A percentile compares a stretch with the other conserved stretches of the same genome.
Evolutionary conservation across 2,888 invertebrate species (phyloP).

Genomic region (Orgyia antiqua): DNA sequence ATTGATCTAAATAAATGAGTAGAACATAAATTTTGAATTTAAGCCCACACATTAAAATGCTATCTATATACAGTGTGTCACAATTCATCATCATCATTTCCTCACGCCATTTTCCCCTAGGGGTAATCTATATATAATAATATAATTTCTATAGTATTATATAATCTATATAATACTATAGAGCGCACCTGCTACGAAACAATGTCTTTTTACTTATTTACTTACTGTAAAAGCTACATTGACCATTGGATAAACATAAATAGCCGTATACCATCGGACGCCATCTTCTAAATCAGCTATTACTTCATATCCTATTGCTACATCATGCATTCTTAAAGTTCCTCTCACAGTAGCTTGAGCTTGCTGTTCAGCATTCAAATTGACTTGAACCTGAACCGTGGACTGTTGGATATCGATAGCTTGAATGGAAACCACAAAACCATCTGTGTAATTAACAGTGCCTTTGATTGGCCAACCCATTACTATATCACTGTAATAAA

Average conservation of each 20-base stretch:
- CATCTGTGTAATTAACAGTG: slow-evolving; percentile 38
- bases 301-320: slow-evolving; percentile 50
- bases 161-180: too few relatives aligned
- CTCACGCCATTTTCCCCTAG: too few relatives aligned
- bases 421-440: slow-evolving; percentile 47
- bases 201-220: too few relatives aligned
- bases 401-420: slow-evolving; percentile 34
- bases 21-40: too few relatives aligned
- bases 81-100: too few relatives aligned
- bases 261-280: slow-evolving; percentile 31
- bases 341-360: slow-evolving; percentile 35
- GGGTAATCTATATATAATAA: too few relatives aligned
- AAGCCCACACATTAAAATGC: too few relatives aligned
- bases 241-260: slow-evolving; percentile 32
- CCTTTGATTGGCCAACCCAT: slow-evolving; percentile 30
- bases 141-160: too few relatives aligned
- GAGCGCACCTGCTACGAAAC: too few relatives aligned
- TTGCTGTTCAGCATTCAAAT: slow-evolving; percentile 17
- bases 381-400: slow-evolving; percentile 33
- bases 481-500: slow-evolving; percentile 37
- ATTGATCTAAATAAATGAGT: too few relatives aligned
- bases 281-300: slow-evolving; percentile 26
- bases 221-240: slow-evolving; percentile 42
- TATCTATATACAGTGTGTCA: too few relatives aligned
- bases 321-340: slow-evolving; percentile 38